Percentiles rank a stretch among this genome's conserved stretches.
Conservation (phyloP, 2,888 invertebrate genomes). For the Punctoribates punctum region DNA sequence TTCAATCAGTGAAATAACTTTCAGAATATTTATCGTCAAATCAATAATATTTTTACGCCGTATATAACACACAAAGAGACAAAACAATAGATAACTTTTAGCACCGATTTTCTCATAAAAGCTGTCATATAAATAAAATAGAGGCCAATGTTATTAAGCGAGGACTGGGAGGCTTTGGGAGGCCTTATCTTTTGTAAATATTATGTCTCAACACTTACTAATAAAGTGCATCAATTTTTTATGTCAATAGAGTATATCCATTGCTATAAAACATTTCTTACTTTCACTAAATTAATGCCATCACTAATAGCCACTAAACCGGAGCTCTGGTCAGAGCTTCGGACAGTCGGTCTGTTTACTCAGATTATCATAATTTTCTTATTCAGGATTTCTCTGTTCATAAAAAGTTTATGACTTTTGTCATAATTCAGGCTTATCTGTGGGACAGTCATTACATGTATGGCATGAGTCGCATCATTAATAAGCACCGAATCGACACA, state of each 20-base stretch:
- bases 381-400: neutral
- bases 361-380: neutral
- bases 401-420: neutral
- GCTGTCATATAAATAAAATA: slow-evolving; percentile 25
- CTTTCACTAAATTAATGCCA: neutral
- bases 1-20: slow-evolving; percentile 9
- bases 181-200: slow-evolving; percentile 35
- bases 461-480: neutral
- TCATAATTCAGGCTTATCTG: neutral
- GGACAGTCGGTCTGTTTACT: neutral
- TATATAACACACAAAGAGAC: neutral
- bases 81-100: slow-evolving; percentile 31
- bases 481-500: neutral
- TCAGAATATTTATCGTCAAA: neutral
- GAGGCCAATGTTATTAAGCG: slow-evolving; percentile 15
- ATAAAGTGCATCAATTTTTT: neutral
- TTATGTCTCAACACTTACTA: neutral
- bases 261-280: neutral
- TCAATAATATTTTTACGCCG: neutral
- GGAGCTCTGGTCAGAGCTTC: neutral
- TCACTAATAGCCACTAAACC: neutral
- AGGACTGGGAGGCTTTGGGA: neutral
- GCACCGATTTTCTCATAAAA: slow-evolving; percentile 30
- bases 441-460: neutral
- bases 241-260: slow-evolving; percentile 29